A percentile compares a stretch with the other conserved stretches of the same genome.
Conservation (phyloP, 2,888 invertebrate species). For the Lypha dubia region DNA sequence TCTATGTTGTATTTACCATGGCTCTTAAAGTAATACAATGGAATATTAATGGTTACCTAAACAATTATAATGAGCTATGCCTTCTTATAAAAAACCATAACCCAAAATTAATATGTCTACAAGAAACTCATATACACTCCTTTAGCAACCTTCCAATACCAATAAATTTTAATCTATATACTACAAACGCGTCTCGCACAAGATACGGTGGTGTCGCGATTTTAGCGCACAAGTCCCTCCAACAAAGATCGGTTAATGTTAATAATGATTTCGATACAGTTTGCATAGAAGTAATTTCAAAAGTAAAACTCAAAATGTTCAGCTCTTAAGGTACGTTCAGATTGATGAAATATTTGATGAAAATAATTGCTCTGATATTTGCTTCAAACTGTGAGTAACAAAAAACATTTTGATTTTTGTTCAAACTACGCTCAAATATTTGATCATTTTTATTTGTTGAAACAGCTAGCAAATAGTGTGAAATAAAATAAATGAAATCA, state of each 20-base stretch:
- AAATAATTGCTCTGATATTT: too few relatives aligned
- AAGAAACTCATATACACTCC: constrained; percentile 39
- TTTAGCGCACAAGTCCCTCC: not conserved
- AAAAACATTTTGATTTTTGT: too few relatives aligned
- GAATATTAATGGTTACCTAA: too few relatives aligned
- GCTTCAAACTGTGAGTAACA: too few relatives aligned
- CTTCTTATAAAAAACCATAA: constrained; percentile 38
- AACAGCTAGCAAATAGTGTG: too few relatives aligned
- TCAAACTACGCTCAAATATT: too few relatives aligned
- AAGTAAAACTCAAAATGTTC: constrained; percentile 61
- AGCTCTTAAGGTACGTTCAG: too few relatives aligned
- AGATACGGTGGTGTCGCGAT: constrained; percentile 30
- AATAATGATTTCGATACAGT: not conserved
- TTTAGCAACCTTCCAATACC: not conserved
- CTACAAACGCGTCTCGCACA: not conserved
- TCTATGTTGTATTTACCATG: too few relatives aligned
- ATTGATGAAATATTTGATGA: too few relatives aligned
- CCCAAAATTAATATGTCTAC: constrained; percentile 42
- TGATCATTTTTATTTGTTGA: too few relatives aligned
- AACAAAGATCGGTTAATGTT: constrained; percentile 1
- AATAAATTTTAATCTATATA: not conserved
- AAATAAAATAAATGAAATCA: too few relatives aligned
- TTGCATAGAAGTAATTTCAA: constrained; percentile 24
- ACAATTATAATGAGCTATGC: constrained; percentile 49
- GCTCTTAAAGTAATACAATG: too few relatives aligned